phyloP scores from a whole-genome alignment of 2,113 vertebrate species.

The Eurystomus gularis region DNA sequence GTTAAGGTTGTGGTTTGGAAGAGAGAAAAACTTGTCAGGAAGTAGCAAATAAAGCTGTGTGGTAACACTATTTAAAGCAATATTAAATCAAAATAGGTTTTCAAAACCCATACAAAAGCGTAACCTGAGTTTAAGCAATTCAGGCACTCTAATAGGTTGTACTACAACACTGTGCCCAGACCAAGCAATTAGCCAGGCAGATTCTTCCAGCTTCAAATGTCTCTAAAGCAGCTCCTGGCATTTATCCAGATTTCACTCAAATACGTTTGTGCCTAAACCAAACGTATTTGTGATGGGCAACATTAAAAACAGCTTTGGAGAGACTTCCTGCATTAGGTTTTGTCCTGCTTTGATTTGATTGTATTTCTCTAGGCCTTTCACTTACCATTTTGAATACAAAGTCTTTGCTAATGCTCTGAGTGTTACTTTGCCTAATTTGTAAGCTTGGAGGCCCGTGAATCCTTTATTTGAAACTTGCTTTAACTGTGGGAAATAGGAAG shows the following conservation, averaged over 20 bases:
- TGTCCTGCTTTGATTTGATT: conserved; percentile 67
- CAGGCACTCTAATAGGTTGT: conserved; percentile 66
- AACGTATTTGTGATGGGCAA: conserved; percentile 66
- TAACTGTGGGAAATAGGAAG: conserved; percentile 81
- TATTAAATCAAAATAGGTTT: conserved; percentile 44
- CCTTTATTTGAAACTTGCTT: conserved; percentile 72
- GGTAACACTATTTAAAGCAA: neutral
- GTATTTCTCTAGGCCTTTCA: conserved; percentile 65
- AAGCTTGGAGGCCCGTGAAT: conserved; percentile 58
- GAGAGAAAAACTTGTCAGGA: neutral
- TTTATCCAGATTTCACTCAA: conserved; percentile 51
- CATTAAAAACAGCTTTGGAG: conserved; percentile 62
- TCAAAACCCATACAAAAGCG: conserved; percentile 18
- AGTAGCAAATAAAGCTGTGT: neutral
- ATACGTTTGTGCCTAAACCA: conserved; percentile 18
- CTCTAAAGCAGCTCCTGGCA: conserved; percentile 65
- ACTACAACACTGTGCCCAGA: conserved; percentile 49
- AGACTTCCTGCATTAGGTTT: conserved; percentile 62
- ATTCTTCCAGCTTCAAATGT: conserved; percentile 43
- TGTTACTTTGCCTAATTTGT: conserved; percentile 76
- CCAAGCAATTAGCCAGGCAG: conserved; percentile 50
- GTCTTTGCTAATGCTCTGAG: conserved; percentile 63
- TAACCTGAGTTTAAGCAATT: conserved; percentile 58
- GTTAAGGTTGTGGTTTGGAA: neutral
- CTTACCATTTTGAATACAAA: conserved; percentile 65